phyloP scores from a whole-genome alignment of 2,797 vertebrate genomes.

The Intellagama lesueurii region DNA sequence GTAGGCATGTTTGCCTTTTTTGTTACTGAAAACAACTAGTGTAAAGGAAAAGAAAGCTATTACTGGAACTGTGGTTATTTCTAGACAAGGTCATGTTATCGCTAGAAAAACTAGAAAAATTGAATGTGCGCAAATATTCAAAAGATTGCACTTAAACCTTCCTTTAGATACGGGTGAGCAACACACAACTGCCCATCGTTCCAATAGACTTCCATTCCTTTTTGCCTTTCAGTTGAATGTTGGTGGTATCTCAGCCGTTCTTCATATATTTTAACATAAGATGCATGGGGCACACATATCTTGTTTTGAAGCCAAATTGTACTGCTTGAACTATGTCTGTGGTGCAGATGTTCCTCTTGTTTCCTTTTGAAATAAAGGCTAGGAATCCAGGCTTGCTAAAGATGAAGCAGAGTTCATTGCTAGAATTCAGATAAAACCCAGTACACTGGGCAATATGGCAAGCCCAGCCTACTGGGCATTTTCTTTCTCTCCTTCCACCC shows the following conservation, averaged over 20 bases:
- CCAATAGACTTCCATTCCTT: not conserved
- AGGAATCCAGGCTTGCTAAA: too few relatives aligned
- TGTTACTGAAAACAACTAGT: not conserved
- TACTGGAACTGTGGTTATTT: constrained; percentile 12
- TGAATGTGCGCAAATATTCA: not conserved
- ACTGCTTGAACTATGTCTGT: not conserved
- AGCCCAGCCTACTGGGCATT: too few relatives aligned
- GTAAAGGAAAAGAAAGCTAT: constrained; percentile 26
- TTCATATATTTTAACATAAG: not conserved
- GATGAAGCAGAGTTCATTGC: too few relatives aligned
- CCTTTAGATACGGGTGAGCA: not conserved
- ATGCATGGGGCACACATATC: not conserved
- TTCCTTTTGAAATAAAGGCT: too few relatives aligned
- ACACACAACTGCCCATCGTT: not conserved
- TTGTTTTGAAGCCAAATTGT: not conserved
- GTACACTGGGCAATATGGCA: too few relatives aligned
- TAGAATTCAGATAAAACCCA: too few relatives aligned
- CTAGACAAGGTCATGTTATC: not conserved
- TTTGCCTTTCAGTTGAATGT: not conserved
- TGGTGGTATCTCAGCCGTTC: not conserved
- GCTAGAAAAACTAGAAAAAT: constrained; percentile 22
- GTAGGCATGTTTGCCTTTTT: constrained; percentile 43
- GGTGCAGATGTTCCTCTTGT: too few relatives aligned
- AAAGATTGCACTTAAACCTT: not conserved
- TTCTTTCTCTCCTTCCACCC: too few relatives aligned